Conservation (phyloP, 2,888 invertebrate species). For the Agriotes lineatus region DNA sequence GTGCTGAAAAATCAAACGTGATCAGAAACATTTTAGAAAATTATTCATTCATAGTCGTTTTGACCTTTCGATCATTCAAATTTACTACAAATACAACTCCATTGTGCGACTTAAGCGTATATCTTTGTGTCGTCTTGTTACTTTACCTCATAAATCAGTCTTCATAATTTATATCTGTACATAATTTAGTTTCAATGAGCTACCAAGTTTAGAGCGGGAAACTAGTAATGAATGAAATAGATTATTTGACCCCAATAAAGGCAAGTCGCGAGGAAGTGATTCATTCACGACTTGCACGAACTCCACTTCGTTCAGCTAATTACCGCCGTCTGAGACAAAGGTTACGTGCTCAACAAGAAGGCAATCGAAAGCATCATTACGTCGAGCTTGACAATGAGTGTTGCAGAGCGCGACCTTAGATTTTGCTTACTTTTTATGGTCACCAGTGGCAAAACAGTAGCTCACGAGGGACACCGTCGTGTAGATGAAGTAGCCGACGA, state of each 20-base stretch:
- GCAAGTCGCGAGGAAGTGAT: slow-evolving; percentile 22
- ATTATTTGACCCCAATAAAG: slow-evolving; percentile 32
- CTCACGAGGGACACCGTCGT: slow-evolving; percentile 82
- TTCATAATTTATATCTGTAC: no score
- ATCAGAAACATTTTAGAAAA: no score
- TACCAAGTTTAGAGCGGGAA: no score
- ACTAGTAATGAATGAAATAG: background rate
- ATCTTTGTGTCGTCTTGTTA: no score
- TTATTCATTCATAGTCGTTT: no score
- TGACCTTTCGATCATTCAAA: no score
- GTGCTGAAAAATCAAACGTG: slow-evolving; percentile 70
- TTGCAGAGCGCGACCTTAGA: no score
- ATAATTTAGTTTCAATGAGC: no score
- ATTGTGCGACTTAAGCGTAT: no score
- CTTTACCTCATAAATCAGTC: no score
- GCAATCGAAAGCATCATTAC: background rate
- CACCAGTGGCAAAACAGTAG: slow-evolving; percentile 81
- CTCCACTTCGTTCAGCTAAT: slow-evolving; percentile 9
- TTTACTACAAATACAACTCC: no score
- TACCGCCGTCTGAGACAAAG: background rate
- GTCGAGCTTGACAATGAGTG: no score
- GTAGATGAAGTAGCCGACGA: slow-evolving; percentile 89
- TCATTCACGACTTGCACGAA: slow-evolving; percentile 17
- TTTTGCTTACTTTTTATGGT: slow-evolving; percentile 76
- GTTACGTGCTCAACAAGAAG: slow-evolving; percentile 5